Percentiles rank a stretch among this genome's conserved stretches.
Evolutionary conservation across 2,797 vertebrate species (phyloP).

Genomic region (Etheostoma nigrum): DNA sequence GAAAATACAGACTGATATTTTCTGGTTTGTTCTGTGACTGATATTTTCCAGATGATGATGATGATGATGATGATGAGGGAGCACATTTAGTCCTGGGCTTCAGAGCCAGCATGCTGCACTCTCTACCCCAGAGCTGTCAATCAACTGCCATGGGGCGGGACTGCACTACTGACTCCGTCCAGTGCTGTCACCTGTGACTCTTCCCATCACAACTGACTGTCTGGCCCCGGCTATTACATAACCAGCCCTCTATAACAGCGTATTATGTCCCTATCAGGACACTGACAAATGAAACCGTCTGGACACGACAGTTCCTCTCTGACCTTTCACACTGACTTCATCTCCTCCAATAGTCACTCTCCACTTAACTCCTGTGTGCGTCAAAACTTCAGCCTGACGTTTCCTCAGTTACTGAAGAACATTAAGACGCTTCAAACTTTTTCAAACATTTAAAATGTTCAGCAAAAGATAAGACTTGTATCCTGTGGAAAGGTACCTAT

Average conservation of each 20-base stretch:
- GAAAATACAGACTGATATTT: slow-evolving; percentile 39
- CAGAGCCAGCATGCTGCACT: slow-evolving; percentile 80
- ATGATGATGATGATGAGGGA: slow-evolving; percentile 66
- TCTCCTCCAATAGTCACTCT: slow-evolving; percentile 8
- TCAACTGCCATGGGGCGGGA: slow-evolving; percentile 67
- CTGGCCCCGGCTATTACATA: slow-evolving; percentile 51
- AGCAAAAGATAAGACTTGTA: background rate
- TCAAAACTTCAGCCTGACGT: background rate
- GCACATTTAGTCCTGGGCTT: slow-evolving; percentile 71
- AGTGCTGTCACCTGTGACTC: slow-evolving; percentile 70
- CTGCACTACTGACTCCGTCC: slow-evolving; percentile 73
- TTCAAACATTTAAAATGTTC: slow-evolving; percentile 17
- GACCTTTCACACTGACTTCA: slow-evolving; percentile 35
- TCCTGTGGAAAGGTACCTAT: slow-evolving; percentile 16
- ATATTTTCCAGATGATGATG: slow-evolving; percentile 84
- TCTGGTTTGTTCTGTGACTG: slow-evolving; percentile 57
- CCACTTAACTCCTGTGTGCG: slow-evolving; percentile 15
- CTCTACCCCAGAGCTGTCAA: slow-evolving; percentile 77
- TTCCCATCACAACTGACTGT: slow-evolving; percentile 70
- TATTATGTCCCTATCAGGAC: background rate
- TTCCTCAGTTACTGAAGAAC: slow-evolving; percentile 2
- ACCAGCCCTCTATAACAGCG: slow-evolving; percentile 18
- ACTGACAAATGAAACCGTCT: slow-evolving; percentile 43
- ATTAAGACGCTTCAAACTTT: slow-evolving; percentile 17
- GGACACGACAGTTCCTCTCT: slow-evolving; percentile 32